Base-by-base conservation (phyloP, 1,140 invertebrate species). In the Cydia pomonella region DNA sequence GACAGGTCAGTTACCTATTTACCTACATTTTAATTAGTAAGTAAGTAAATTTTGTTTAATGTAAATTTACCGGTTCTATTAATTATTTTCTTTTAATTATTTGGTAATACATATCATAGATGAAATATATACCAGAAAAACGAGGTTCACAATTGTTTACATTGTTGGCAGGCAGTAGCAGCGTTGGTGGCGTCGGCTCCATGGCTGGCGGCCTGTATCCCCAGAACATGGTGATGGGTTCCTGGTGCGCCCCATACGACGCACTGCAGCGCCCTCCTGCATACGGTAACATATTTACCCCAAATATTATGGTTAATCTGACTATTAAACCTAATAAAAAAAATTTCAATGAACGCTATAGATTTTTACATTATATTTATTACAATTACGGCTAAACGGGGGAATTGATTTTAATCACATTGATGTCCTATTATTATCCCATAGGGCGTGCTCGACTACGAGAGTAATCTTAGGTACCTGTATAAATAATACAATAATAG, bases 161-260 rank as follows among this genome's bases (percentile, higher is more conserved):
- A n/a, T 73, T 53, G 23, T 29, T 25, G n/a, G 21, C 41, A 50
- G 72, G 72, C 21, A 53, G 47, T 18, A 25, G 47, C 38, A 41
- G 79, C 23, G 84, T 84, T 62, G 79, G 84, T 76, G 79, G 85
- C 69, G 90, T 88, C 66, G 84, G 88, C 75, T 76, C 77, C 7
- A 85, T 92, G 77, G 85, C 80, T 66, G 85, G 89, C 75, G 89
- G 85, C 3, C 86, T 92, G 73, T 92, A 91, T 81, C 80, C 81
- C 0, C 89, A 91, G 82, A 92, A 92, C 83, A 82, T 91, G 83
- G 87, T 96, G 94, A 96, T 97, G 96, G 95, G 95, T 25, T 95
- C 96, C 4, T 96, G 96, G 96, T 94, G 96, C 71, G 93, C 95
- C 12, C 95, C 96, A 63, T 97, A 97, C 91, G 96, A 97, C 82